Evolutionary conservation across 2,888 invertebrate species (phyloP).

Genomic region (Spodoptera littoralis): DNA sequence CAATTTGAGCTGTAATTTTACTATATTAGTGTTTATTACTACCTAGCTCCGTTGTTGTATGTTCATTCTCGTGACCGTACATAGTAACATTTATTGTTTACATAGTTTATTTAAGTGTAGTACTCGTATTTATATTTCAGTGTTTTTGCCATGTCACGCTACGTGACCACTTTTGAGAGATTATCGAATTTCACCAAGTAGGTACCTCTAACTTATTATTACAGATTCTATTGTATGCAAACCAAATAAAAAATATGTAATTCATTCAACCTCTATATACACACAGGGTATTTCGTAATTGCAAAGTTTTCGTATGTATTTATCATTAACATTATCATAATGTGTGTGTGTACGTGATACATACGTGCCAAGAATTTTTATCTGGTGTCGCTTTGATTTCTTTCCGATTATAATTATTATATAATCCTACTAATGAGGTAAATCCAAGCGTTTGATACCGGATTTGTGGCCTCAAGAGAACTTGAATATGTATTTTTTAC

Average conservation of each 20-base stretch:
- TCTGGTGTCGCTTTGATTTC: slow-evolving; percentile 27
- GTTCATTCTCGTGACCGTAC: neutral
- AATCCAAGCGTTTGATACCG: neutral
- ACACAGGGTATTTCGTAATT: slow-evolving; percentile 14
- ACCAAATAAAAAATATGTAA: slow-evolving; percentile 30
- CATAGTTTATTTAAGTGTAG: neutral
- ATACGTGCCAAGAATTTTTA: slow-evolving; percentile 33
- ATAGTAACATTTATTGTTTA: neutral
- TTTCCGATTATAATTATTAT: slow-evolving; percentile 13
- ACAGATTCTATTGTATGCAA: slow-evolving; percentile 43
- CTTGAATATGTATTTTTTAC: too few relatives aligned
- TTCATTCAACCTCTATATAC: slow-evolving; percentile 29
- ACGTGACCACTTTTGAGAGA: slow-evolving; percentile 21
- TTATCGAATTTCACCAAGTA: slow-evolving; percentile 15
- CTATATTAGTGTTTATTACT: too few relatives aligned
- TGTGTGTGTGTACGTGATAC: slow-evolving; percentile 20
- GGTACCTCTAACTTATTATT: slow-evolving; percentile 12
- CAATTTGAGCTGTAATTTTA: too few relatives aligned
- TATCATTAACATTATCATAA: slow-evolving; percentile 32
- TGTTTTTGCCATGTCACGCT: slow-evolving; percentile 26
- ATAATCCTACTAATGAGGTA: neutral
- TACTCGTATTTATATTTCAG: too few relatives aligned
- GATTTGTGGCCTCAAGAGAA: slow-evolving; percentile 2
- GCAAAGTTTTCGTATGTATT: slow-evolving; percentile 4
- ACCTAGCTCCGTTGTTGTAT: neutral